Base-by-base conservation (phyloP, 2,797 vertebrate species). In the Myotis myotis region DNA sequence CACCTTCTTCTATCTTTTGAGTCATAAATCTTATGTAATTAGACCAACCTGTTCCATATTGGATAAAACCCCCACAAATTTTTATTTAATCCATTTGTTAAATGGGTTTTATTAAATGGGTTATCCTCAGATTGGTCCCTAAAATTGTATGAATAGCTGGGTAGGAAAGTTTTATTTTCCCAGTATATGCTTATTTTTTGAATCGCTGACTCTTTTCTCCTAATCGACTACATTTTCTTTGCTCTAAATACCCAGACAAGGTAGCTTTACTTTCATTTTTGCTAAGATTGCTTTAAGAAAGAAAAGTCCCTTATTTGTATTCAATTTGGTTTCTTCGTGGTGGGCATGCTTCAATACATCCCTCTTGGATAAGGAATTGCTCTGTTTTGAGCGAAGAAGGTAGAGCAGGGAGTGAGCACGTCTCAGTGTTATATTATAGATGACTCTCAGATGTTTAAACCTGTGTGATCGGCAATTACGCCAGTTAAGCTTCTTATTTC, bases 281-380 rank as follows among this genome's bases (percentile, higher is more conserved):
- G 75, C 28, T 95, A 44, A 76, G 84, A 81, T 72, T 95, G 57
- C 28, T 94, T 93, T 76, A 78, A 64, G 33, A 72, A 94, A 41
- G 62, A 28, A 64, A 82, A 47, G 4, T 66, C 64, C 28, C 11
- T 76, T 76, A 55, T 55, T 92, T 87, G 41, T 51, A 19, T 89
- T 66, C 76, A 91, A 41, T 55, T 76, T 91, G 38, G 10, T 81
- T 23, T 80, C 19, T 91, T 78, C 11, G 17, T 36, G 20, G 6
- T 89, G 55, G 55, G 13, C 55, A 53, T 91, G 17, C 13, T 41
- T 64, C 28, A 68, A 2, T 15, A 60, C 20, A 36, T 86, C 38
- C 53, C 83, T 76, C 13, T 66, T 66, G 44, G 49, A 6, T 66
- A 82, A 82, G 8, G 44, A 78, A 72, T 93, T 88, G 57, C 66